These are phyloP conservation scores for Calycopis cecrops DNA, from an alignment of 1,140 invertebrate genomes.

Conservation along the genomic window DNA sequence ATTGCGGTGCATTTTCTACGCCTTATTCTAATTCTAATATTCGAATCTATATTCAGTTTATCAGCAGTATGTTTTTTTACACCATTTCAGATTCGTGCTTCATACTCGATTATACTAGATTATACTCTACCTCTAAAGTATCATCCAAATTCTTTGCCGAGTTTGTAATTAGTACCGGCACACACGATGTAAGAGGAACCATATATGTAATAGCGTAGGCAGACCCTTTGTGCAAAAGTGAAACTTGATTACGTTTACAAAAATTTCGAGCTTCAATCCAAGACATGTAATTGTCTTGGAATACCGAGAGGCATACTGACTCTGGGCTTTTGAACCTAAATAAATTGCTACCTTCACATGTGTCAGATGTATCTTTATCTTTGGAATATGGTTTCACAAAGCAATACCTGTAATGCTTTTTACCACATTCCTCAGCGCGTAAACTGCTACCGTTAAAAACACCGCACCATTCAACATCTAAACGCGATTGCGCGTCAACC, in stretches of 20 bases:
- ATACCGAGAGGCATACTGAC: slow-evolving; percentile 43
- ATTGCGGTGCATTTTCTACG: too few relatives aligned
- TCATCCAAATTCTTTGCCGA: slow-evolving; percentile 32
- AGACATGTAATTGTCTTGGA: slow-evolving; percentile 48
- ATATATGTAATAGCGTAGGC: slow-evolving; percentile 52
- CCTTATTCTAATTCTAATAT: too few relatives aligned
- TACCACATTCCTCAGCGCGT: slow-evolving; percentile 46
- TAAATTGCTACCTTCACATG: slow-evolving; percentile 40
- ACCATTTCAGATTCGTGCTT: too few relatives aligned
- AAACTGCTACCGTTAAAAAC: slow-evolving; percentile 44
- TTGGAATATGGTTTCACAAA: slow-evolving; percentile 50
- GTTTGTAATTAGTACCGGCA: slow-evolving; percentile 55
- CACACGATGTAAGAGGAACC: slow-evolving; percentile 32
- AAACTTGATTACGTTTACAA: slow-evolving; percentile 47
- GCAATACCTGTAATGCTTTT: slow-evolving; percentile 58
- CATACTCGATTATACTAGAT: too few relatives aligned
- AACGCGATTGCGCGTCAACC: slow-evolving; percentile 31
- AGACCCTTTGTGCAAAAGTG: slow-evolving; percentile 60
- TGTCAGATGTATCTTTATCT: slow-evolving; percentile 29
- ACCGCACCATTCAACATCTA: slow-evolving; percentile 45
- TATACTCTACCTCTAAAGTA: slow-evolving; percentile 35
- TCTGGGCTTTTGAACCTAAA: slow-evolving; percentile 50
- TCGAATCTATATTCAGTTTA: too few relatives aligned
- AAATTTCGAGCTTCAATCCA: slow-evolving; percentile 53
- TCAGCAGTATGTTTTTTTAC: too few relatives aligned